Evolutionary conservation across 2,797 vertebrate genomes (phyloP), one percentile per base, ranked within the genome.

Genomic region (Platalea minor): DNA sequence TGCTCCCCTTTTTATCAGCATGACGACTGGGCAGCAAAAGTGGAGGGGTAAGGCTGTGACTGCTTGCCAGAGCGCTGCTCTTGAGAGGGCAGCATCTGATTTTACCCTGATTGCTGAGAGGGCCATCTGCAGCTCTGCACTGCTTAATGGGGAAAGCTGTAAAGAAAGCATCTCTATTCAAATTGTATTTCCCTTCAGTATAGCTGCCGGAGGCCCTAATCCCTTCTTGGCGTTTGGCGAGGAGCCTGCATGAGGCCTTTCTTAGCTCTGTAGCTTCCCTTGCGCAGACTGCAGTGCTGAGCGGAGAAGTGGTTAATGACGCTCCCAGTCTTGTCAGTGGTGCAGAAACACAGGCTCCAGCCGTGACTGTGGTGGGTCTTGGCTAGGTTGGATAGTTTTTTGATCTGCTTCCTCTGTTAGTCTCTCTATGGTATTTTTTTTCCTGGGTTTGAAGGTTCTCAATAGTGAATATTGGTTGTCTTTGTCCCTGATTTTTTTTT

Each of bases 311-410:
- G 92, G 74, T 93, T 97, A 87, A 92, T 95, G 95, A 81, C 0
- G 4, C 86, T 96, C 73, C 75, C 43, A 56, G 92, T 51, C 88
- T 61, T 97, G 95, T 96, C 95, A 81, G 64, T 89, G 94, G 88
- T 95, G 93, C 96, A 93, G 94, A 85, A 96, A 94, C 84, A 93
- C 33, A 28, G 92, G 77, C 86, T 95, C 94, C 94, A 95, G 94
- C 91, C 95, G 94, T 75, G 95, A 63, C 97, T 96, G 97, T 72
- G 97, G 97, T 96, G 88, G 97, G 97, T 97, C 97, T 96, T 97
- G 94, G 95, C 95, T 75, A 5, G n/a, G 70, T 93, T 64, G 91
- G 56, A 2, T 17, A 31, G 63, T 17, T 53, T 91, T 95, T 94
- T 95, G 10, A 95, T 96, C 91, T 85, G 54, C 67, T 96, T 96